Evolutionary conservation across 2,113 vertebrate genomes (phyloP).

Genomic region (Scopus umbretta): DNA sequence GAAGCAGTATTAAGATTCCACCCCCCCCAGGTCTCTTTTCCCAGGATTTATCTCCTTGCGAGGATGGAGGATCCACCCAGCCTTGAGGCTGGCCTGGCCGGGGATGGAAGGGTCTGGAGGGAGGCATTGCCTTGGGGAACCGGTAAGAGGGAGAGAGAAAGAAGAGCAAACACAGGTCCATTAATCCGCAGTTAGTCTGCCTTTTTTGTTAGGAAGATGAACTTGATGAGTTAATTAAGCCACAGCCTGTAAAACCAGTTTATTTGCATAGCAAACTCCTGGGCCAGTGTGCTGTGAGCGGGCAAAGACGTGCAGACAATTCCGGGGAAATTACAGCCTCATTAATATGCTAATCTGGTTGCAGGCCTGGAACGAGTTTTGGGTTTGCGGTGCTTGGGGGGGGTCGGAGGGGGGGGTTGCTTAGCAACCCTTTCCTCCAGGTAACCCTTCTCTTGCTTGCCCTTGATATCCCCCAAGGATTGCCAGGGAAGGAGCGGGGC

Average conservation of each 20-base stretch:
- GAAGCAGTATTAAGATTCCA: background rate
- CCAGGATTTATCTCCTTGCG: conserved; percentile 1
- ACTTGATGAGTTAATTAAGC: conserved; percentile 89
- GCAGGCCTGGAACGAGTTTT: conserved; percentile 83
- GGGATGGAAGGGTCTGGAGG: background rate
- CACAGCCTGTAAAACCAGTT: conserved; percentile 85
- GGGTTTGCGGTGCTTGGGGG: conserved; percentile 76
- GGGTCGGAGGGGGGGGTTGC: conserved; percentile 66
- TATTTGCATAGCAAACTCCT: conserved; percentile 87
- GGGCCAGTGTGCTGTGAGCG: conserved; percentile 80
- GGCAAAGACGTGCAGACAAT: conserved; percentile 78
- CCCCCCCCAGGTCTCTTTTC: background rate
- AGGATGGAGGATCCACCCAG: background rate
- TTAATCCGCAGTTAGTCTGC: conserved; percentile 82
- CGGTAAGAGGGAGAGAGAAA: conserved; percentile 42
- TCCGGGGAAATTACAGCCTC: conserved; percentile 84
- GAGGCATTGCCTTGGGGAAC: conserved; percentile 32
- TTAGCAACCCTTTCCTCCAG: conserved; percentile 82
- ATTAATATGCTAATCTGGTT: conserved; percentile 89
- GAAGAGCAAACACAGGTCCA: conserved; percentile 78
- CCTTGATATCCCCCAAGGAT: conserved; percentile 79
- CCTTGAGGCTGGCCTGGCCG: background rate
- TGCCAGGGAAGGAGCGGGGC: conserved; percentile 57
- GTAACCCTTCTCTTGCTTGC: conserved; percentile 81
- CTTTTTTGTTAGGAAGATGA: conserved; percentile 84